Base-by-base conservation (phyloP, 2,797 vertebrate species). In the Fistularia tabacaria region DNA sequence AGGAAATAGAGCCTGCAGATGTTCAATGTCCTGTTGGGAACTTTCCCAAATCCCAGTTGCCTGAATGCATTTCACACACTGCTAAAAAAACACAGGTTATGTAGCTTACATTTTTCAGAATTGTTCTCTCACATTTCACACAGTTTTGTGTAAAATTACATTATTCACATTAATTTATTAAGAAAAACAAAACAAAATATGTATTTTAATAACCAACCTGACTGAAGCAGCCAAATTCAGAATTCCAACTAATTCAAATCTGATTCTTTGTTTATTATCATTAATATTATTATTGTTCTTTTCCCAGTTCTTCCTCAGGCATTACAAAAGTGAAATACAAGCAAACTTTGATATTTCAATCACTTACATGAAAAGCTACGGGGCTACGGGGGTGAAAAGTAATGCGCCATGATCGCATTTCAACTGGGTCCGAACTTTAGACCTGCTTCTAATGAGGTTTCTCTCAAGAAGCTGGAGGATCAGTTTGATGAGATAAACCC, bases 121-220 rank as follows among this genome's bases (percentile, higher is more conserved):
- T 77, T 74, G 76, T 87, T 85, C 85, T 79, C 71, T 80, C 79
- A 81, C 71, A 51, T 85, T 85, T 89, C 83, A 80, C 86, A 88
- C 74, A 80, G 54, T 81, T 87, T 81, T 82, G 74, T 89, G 80
- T 86, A 87, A 90, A 89, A 90, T 87, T 69, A 84, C 81, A 85
- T 76, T 85, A 49, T 90, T 90, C 83, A 92, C 86, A 90, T 85
- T 83, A 64, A 73, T 83, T 80, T 80, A 81, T 81, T 65, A 79
- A 86, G 86, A 90, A 87, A 84, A 10, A 41, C 9, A 53, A 13
- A 36, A 8, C 90, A 87, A 83, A 59, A 86, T 69, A 68, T 68
- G 76, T 85, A 86, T 87, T 81, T 78, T 82, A 72, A 73, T 66
- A 86, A 85, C 79, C 83, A 84, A 84, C 87, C 77, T 76, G 77